Percentiles rank a stretch among this genome's conserved stretches.
Conservation (phyloP, 1,140 invertebrate species). For the Episyrphus balteatus region DNA sequence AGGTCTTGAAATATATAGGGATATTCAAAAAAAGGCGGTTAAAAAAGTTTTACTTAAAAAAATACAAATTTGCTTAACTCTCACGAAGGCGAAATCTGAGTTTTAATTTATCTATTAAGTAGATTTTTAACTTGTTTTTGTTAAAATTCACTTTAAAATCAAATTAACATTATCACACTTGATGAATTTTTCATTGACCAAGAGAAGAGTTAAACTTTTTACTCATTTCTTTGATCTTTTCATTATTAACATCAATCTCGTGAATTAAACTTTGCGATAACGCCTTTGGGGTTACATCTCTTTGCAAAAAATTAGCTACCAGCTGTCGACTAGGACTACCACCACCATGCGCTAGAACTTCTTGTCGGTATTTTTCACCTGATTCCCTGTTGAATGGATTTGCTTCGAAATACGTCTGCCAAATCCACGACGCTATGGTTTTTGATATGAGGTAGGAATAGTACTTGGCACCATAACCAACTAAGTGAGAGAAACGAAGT, state of each 20-base stretch:
- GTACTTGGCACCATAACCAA: slow-evolving; percentile 97
- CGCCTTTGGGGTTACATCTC: slow-evolving; percentile 50
- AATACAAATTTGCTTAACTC: too few relatives aligned
- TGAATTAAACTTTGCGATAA: slow-evolving; percentile 45
- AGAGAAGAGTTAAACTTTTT: slow-evolving; percentile 1
- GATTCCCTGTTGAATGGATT: slow-evolving; percentile 68
- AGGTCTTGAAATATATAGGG: too few relatives aligned
- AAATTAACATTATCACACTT: too few relatives aligned
- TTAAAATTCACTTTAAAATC: too few relatives aligned
- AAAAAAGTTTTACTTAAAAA: too few relatives aligned
- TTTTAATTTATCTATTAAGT: too few relatives aligned
- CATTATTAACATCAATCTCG: slow-evolving; percentile 44
- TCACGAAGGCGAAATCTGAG: too few relatives aligned
- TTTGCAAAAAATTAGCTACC: slow-evolving; percentile 60
- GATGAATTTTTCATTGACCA: too few relatives aligned
- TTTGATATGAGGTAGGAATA: slow-evolving; percentile 94
- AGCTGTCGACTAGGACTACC: slow-evolving; percentile 64
- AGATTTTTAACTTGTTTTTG: too few relatives aligned
- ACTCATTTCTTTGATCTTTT: slow-evolving; percentile 33
- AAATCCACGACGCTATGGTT: slow-evolving; percentile 86
- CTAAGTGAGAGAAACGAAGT: slow-evolving; percentile 88
- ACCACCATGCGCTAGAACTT: slow-evolving; percentile 81
- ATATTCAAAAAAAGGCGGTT: too few relatives aligned
- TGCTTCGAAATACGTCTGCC: slow-evolving; percentile 75
- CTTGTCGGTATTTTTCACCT: slow-evolving; percentile 64